Percentiles rank a stretch among this genome's conserved stretches.
phyloP scores from a whole-genome alignment of 2,113 vertebrate genomes.

The Lucifuga dentata region DNA sequence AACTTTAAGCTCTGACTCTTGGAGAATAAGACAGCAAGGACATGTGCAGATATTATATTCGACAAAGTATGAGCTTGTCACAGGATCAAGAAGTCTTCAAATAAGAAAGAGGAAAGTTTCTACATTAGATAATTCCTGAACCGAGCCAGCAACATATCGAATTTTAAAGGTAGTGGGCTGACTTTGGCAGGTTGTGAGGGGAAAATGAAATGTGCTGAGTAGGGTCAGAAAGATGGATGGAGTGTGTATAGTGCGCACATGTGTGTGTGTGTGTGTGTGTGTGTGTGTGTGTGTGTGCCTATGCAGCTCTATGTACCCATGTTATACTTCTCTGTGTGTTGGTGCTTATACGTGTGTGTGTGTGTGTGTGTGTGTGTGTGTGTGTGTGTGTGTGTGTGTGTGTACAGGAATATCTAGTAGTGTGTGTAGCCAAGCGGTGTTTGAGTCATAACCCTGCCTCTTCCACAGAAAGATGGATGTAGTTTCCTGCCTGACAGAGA shows the following conservation, averaged over 20 bases:
- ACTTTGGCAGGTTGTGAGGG: slow-evolving; percentile 59
- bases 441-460: slow-evolving; percentile 68
- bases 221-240: slow-evolving; percentile 60
- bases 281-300: slow-evolving; percentile 8
- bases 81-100: slow-evolving; percentile 25
- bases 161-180: slow-evolving; percentile 57
- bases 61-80: slow-evolving; percentile 49
- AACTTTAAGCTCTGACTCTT: slow-evolving; percentile 48
- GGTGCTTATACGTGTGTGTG: slow-evolving; percentile 10
- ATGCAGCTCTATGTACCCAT: too few relatives aligned
- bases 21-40: slow-evolving; percentile 40
- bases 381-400: slow-evolving; percentile 11
- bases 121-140: slow-evolving; percentile 55
- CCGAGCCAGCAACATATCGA: slow-evolving; percentile 48
- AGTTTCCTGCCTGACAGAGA: slow-evolving; percentile 70
- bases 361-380: slow-evolving; percentile 15
- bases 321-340: background rate
- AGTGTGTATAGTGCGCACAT: too few relatives aligned
- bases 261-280: slow-evolving; percentile 33
- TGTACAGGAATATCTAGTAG: slow-evolving; percentile 23
- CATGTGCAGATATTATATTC: slow-evolving; percentile 58
- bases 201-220: slow-evolving; percentile 70
- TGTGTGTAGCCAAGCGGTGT: background rate
- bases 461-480: slow-evolving; percentile 70
- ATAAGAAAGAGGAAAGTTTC: slow-evolving; percentile 35